A percentile compares a stretch with the other conserved stretches of the same genome.
These are phyloP conservation scores for Sapajus apella DNA, from an alignment of 2,113 vertebrate species.

Conservation along the genomic window DNA sequence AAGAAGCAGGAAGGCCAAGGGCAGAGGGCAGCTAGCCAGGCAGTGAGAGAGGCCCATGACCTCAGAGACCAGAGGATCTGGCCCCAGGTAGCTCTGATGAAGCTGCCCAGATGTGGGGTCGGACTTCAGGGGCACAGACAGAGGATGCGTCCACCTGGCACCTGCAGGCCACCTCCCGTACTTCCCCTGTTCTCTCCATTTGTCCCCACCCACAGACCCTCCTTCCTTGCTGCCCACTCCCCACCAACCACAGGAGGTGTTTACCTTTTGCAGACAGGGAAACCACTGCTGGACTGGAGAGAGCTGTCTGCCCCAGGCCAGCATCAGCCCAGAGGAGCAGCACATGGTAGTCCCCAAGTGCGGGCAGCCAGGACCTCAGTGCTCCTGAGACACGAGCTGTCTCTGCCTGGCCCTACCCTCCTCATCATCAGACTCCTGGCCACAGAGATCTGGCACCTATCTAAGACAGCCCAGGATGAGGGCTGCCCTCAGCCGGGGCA, in stretches of 20 bases:
- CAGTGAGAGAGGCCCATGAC: rapidly evolving
- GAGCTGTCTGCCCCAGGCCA: rapidly evolving
- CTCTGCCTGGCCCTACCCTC: neutral
- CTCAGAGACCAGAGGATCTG: rapidly evolving
- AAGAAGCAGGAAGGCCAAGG: neutral
- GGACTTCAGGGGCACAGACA: too few relatives aligned
- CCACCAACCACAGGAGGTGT: rapidly evolving
- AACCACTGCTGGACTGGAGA: rapidly evolving
- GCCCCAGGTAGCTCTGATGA: neutral
- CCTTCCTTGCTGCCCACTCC: neutral
- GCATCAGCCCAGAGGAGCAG: neutral
- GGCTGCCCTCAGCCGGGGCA: neutral
- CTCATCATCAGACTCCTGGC: neutral
- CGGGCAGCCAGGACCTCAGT: neutral
- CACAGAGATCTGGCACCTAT: rapidly evolving
- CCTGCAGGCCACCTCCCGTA: too few relatives aligned
- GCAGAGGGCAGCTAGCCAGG: neutral
- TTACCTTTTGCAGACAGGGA: neutral
- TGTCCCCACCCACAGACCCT: too few relatives aligned
- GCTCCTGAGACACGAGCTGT: neutral
- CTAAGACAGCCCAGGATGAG: neutral
- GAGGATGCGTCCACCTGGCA: neutral
- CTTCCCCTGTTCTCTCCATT: rapidly evolving
- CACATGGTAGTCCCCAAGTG: neutral
- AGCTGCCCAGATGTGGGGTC: neutral